Conservation (phyloP, 2,113 vertebrate genomes). For the Chaetorhynchus papuensis region DNA sequence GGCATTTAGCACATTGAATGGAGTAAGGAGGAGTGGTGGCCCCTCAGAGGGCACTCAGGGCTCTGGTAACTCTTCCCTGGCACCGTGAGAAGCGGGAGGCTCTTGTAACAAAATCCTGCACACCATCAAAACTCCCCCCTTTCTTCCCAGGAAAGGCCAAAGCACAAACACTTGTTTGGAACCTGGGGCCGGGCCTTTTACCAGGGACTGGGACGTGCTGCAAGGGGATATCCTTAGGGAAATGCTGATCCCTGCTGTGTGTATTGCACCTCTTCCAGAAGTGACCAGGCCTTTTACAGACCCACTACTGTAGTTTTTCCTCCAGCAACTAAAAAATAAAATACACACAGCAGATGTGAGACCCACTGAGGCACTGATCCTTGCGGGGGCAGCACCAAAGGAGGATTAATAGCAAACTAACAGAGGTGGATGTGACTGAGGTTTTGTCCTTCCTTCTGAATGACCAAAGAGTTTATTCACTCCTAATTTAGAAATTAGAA, state of each 20-base stretch:
- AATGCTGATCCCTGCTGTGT: background rate
- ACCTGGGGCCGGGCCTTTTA: background rate
- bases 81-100: background rate
- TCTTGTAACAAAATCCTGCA: background rate
- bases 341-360: background rate
- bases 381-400: background rate
- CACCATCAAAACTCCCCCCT: background rate
- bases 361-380: background rate
- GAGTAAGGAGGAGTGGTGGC: background rate
- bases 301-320: background rate
- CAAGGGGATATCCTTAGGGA: background rate
- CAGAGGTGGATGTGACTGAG: background rate
- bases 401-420: background rate
- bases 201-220: accelerated
- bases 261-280: background rate
- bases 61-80: background rate
- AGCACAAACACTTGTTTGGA: background rate
- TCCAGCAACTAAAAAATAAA: background rate
- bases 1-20: background rate
- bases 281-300: background rate
- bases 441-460: background rate
- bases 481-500: background rate
- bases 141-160: background rate
- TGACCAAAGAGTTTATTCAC: background rate
- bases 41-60: background rate